Percentiles rank a stretch among this genome's conserved stretches.
Evolutionary conservation across 2,113 vertebrate species (phyloP).

Genomic region (Eonycteris spelaea): DNA sequence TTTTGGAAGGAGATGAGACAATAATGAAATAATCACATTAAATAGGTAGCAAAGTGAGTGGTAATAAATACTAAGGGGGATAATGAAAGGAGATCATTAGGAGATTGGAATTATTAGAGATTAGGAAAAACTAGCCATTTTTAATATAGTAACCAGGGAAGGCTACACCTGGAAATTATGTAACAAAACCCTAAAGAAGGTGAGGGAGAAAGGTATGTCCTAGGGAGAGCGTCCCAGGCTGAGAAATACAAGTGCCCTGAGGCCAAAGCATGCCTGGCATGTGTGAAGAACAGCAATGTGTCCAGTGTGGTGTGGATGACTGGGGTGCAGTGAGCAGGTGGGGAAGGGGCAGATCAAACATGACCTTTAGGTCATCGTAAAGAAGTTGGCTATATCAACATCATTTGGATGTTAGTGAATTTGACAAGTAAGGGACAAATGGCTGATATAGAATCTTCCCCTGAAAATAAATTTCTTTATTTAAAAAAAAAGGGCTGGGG

Average conservation of each 20-base stretch:
- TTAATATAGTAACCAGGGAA: too few relatives aligned
- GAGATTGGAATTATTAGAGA: too few relatives aligned
- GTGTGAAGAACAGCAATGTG: not conserved
- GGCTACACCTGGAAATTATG: too few relatives aligned
- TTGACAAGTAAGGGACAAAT: not conserved
- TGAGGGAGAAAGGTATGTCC: not conserved
- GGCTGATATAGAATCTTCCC: not conserved
- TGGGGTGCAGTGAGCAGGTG: not conserved
- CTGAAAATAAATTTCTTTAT: not conserved
- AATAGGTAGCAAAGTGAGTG: too few relatives aligned
- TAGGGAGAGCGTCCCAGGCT: not conserved
- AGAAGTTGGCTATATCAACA: not conserved
- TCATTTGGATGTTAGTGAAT: not conserved
- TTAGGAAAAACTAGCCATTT: too few relatives aligned
- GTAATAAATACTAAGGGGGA: too few relatives aligned
- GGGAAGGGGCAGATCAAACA: accelerated
- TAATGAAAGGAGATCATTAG: too few relatives aligned
- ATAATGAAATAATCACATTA: too few relatives aligned
- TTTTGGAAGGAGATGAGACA: too few relatives aligned
- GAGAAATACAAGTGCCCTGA: not conserved
- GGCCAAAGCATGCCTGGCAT: too few relatives aligned
- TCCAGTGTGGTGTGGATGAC: accelerated
- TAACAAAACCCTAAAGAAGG: too few relatives aligned
- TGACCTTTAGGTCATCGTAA: not conserved
- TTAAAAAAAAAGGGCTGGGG: not conserved